These are phyloP conservation scores for Gopherus evgoodei DNA, from an alignment of 2,113 vertebrate genomes.

Conservation along the genomic window DNA sequence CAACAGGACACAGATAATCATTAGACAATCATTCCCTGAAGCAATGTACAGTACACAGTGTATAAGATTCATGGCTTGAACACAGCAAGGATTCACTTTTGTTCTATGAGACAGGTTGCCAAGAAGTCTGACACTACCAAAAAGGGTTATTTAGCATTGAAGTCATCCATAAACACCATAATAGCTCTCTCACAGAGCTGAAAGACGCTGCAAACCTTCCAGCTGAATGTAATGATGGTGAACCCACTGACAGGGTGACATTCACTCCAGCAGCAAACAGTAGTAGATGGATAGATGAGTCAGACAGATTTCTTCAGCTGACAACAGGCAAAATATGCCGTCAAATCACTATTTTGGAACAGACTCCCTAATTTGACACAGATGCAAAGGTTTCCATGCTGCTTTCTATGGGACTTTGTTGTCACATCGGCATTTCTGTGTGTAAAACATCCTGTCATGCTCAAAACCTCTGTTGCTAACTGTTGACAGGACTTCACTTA, in stretches of 20 bases:
- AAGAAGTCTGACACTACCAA: constrained; percentile 37
- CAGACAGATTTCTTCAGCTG: constrained; percentile 65
- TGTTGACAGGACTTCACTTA: constrained; percentile 58
- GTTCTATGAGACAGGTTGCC: constrained; percentile 50
- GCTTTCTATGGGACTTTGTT: constrained; percentile 55
- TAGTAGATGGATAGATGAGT: constrained; percentile 66
- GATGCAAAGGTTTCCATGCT: constrained; percentile 40
- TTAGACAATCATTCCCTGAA: constrained; percentile 36
- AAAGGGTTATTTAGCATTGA: constrained; percentile 42
- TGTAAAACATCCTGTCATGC: constrained; percentile 72
- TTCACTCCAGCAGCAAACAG: constrained; percentile 60
- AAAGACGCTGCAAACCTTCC: constrained; percentile 58
- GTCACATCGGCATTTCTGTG: background rate
- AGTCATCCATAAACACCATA: constrained; percentile 54
- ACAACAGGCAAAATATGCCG: constrained; percentile 57
- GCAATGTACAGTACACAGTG: background rate
- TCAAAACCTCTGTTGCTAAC: constrained; percentile 49
- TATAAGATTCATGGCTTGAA: background rate
- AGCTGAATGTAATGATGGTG: constrained; percentile 57
- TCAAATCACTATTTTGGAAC: constrained; percentile 70
- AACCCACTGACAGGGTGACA: constrained; percentile 72
- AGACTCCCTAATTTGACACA: constrained; percentile 57
- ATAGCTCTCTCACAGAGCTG: constrained; percentile 51
- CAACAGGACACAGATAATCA: background rate
- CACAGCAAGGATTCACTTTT: constrained; percentile 41